These are phyloP conservation scores for Drosophila mercatorum DNA, from an alignment of 2,888 invertebrate species.

Conservation along the genomic window DNA sequence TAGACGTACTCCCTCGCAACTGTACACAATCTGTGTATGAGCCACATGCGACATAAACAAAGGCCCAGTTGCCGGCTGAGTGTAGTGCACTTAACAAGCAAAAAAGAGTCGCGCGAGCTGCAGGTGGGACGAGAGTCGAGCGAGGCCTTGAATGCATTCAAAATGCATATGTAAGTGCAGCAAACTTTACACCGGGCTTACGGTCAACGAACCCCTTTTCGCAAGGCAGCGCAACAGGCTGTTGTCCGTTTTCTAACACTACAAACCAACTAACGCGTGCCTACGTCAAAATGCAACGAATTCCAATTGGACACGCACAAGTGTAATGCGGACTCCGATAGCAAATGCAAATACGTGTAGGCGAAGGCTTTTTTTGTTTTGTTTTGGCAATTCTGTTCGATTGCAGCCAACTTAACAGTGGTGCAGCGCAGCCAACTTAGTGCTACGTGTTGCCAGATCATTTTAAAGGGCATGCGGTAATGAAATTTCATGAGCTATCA, in stretches of 20 bases:
- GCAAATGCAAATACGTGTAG: background rate
- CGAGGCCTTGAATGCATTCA: conserved; percentile 60
- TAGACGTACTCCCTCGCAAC: conserved; percentile 55
- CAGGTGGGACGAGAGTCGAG: no score
- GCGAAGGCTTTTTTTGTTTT: background rate
- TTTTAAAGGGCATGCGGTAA: background rate
- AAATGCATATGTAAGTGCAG: conserved; percentile 66
- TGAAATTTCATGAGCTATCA: conserved; percentile 20
- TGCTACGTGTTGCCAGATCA: conserved; percentile 21
- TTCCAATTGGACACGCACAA: conserved; percentile 30
- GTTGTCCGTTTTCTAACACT: conserved; percentile 9
- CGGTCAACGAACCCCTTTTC: conserved; percentile 66
- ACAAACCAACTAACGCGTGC: conserved; percentile 1
- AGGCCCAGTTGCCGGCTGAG: conserved; percentile 56
- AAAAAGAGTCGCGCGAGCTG: background rate
- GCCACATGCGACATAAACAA: conserved; percentile 68
- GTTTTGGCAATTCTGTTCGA: conserved; percentile 3
- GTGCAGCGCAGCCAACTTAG: conserved; percentile 20
- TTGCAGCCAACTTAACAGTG: conserved; percentile 4
- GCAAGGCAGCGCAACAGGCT: conserved; percentile 38
- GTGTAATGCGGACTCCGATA: background rate
- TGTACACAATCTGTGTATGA: conserved; percentile 12
- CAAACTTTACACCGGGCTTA: conserved; percentile 19
- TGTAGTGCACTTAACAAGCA: conserved; percentile 63
- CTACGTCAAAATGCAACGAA: conserved; percentile 2